phyloP scores from a whole-genome alignment of 2,888 invertebrate species.

The Campoplex nolae region DNA sequence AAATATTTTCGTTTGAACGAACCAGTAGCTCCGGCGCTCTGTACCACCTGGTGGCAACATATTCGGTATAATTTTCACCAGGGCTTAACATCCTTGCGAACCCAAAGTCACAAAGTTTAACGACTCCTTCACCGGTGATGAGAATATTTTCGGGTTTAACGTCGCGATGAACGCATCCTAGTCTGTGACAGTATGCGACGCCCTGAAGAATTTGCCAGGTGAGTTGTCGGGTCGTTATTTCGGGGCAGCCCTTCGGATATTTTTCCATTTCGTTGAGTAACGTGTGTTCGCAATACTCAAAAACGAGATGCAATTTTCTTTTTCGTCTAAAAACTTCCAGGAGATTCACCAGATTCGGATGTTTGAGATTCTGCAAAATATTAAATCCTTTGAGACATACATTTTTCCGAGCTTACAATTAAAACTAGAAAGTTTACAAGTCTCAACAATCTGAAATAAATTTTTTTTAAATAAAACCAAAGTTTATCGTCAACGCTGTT shows the following conservation, averaged over 20 bases:
- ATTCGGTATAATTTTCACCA: slow-evolving; percentile 99
- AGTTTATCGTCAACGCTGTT: no score
- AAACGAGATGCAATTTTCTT: slow-evolving; percentile 97
- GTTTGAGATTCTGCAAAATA: slow-evolving; percentile 94
- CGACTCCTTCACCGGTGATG: slow-evolving; percentile 95
- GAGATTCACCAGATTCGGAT: slow-evolving; percentile 98
- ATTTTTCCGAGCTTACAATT: no score
- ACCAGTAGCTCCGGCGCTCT: slow-evolving; percentile 96
- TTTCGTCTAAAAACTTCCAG: slow-evolving; percentile 99
- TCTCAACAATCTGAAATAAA: no score
- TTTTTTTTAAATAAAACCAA: no score
- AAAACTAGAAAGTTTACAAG: no score
- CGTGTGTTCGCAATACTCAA: slow-evolving; percentile 99
- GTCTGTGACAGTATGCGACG: slow-evolving; percentile 97
- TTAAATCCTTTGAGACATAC: neutral
- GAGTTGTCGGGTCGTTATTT: slow-evolving; percentile 95
- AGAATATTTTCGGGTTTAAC: slow-evolving; percentile 99
- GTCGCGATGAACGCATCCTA: slow-evolving; percentile 98
- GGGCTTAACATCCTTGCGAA: slow-evolving; percentile 98
- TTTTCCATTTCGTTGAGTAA: slow-evolving; percentile 98
- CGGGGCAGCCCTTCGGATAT: slow-evolving; percentile 96
- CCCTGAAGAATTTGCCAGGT: slow-evolving; percentile 98
- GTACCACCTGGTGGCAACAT: slow-evolving; percentile 99
- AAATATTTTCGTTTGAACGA: slow-evolving; percentile 51
- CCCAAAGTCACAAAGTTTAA: slow-evolving; percentile 99